Evolutionary conservation across 2,113 vertebrate species (phyloP), one percentile per base, ranked within the genome.

Genomic region (Cryptotis parvus): DNA sequence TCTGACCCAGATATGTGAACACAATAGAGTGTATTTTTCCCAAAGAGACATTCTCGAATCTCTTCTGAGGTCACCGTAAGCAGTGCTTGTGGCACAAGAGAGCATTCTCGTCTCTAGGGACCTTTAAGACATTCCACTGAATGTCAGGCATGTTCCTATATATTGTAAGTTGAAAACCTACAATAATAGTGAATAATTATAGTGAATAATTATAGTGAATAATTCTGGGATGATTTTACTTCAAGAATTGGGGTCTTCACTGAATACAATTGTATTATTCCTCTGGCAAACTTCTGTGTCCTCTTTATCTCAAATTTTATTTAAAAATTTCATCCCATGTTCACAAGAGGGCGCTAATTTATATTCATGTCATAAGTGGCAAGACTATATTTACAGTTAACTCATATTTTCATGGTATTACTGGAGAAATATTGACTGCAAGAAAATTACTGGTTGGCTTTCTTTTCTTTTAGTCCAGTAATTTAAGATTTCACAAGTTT

Each of bases 291-390:
- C 75, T 66, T 52, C 1, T 18, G 20, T 26, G 37, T 55, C 10
- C 80, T 61, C 68, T 49, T 14, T 49, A 15, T 93, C 72, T 37
- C 45, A 58, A 29, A 9, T 91, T 26, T 55, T 27, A 61, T 86
- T 75, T 35, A 1, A 55, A 73, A 63, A 24, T 92, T 95, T 69
- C 79, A 20, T 58, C 18, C 41, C 83, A 63, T 84, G 84, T 72
- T 95, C 93, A 95, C 94, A 94, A 95, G 91, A 93, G 92, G 93
- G 83, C 76, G 73, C 89, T 91, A 85, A 92, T 87, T 92, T 55
- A 84, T 80, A 93, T 87, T 86, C 68, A 61, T 66, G 80, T 65
- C 80, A 58, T 7, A 70, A 74, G 72, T 88, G 85, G 88, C 65
- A 91, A 92, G 39, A 65, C 27, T 43, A 84, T 29, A 41, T 76